Percentiles rank a stretch among this genome's conserved stretches.
Evolutionary conservation across 1,140 invertebrate species (phyloP).

Genomic region (Notospermus geniculatus): DNA sequence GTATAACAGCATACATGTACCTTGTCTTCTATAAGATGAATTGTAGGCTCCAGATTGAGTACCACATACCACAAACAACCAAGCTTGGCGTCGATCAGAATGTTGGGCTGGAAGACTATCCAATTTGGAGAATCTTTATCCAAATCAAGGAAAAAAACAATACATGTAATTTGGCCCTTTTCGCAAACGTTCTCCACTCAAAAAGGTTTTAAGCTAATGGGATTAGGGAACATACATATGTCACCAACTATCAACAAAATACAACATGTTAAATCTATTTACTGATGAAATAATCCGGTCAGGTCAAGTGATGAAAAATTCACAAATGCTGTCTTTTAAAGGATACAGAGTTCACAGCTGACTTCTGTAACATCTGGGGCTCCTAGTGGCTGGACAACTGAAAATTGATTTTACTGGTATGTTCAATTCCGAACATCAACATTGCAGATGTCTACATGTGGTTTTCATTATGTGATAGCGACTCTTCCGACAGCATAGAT

Average conservation of each 20-base stretch:
- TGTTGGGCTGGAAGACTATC: conserved; percentile 93
- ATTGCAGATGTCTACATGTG: too few species aligned
- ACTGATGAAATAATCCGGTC: neutral
- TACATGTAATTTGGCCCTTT: too few species aligned
- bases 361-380: conserved; percentile 49
- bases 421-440: conserved; percentile 11
- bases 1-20: conserved; percentile 24
- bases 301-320: neutral
- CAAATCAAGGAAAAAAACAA: neutral
- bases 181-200: too few species aligned
- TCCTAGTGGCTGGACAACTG: conserved; percentile 50
- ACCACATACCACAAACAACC: conserved; percentile 73
- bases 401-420: conserved; percentile 23
- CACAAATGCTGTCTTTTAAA: conserved; percentile 49
- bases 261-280: too few species aligned
- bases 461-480: too few species aligned
- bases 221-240: too few species aligned
- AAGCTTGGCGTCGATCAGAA: conserved; percentile 91
- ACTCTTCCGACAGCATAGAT: too few species aligned
- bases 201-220: too few species aligned
- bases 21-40: conserved; percentile 50
- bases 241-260: too few species aligned
- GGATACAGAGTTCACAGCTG: conserved; percentile 74
- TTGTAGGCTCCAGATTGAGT: conserved; percentile 66
- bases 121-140: conserved; percentile 77